Evolutionary conservation across 2,797 vertebrate species (phyloP).

Genomic region (Crocidura indochinensis): DNA sequence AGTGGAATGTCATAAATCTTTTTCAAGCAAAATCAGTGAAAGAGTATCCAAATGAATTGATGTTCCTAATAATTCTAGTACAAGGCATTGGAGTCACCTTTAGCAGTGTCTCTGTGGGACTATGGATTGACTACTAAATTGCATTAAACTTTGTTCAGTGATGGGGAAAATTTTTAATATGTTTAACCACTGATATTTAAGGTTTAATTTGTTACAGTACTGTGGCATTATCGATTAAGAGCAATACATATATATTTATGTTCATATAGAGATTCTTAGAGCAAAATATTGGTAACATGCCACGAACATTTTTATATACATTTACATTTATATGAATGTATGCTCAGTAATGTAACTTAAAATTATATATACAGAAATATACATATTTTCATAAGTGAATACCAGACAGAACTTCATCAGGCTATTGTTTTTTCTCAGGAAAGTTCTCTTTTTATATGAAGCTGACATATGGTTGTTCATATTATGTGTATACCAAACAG

Average conservation of each 20-base stretch:
- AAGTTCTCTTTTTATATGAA: conserved; percentile 2
- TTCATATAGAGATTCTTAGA: background rate
- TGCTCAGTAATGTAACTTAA: too few species aligned
- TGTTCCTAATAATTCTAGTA: too few species aligned
- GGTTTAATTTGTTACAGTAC: background rate
- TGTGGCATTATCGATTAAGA: background rate
- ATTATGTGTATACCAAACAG: conserved; percentile 35
- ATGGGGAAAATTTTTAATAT: background rate
- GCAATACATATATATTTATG: conserved; percentile 10
- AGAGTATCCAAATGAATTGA: too few species aligned
- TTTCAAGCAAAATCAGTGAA: too few species aligned
- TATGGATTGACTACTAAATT: too few species aligned
- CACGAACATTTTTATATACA: background rate
- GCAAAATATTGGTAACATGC: background rate
- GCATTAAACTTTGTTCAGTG: too few species aligned
- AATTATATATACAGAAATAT: background rate
- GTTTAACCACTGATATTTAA: background rate
- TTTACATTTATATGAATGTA: background rate
- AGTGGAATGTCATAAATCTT: too few species aligned
- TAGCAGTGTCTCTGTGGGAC: too few species aligned
- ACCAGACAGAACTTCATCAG: background rate
- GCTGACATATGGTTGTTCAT: background rate
- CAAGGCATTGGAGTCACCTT: too few species aligned
- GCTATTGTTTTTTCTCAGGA: background rate
- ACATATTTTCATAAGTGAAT: background rate